phyloP scores from a whole-genome alignment of 2,797 vertebrate species.

The Brachymystax lenok region DNA sequence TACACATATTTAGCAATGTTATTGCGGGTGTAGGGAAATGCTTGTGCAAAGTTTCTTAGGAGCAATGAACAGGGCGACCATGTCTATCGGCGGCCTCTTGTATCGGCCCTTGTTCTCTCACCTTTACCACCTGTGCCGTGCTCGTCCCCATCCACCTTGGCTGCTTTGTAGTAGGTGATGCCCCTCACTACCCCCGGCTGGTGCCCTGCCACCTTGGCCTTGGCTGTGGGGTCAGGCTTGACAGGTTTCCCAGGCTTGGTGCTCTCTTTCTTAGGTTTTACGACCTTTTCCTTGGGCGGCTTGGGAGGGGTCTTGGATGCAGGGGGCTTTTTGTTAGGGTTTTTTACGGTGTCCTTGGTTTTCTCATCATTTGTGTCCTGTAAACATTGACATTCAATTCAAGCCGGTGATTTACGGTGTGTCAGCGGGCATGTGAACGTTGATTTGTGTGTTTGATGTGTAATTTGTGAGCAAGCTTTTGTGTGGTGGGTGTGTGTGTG shows the following conservation, averaged over 20 bases:
- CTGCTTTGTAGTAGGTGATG: constrained; percentile 94
- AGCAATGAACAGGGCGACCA: too few species aligned
- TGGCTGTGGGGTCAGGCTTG: constrained; percentile 78
- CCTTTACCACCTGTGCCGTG: constrained; percentile 65
- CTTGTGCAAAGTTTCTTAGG: too few species aligned
- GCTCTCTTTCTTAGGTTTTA: constrained; percentile 86
- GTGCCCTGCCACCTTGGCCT: constrained; percentile 76
- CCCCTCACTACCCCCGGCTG: constrained; percentile 88
- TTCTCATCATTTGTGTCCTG: constrained; percentile 82
- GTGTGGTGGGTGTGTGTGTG: constrained; percentile 9
- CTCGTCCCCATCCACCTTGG: constrained; percentile 69
- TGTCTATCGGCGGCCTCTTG: not conserved
- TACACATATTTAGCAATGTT: too few species aligned
- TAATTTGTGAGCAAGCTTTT: not conserved
- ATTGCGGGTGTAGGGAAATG: too few species aligned
- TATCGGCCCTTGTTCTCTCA: constrained; percentile 56
- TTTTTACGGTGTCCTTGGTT: constrained; percentile 76
- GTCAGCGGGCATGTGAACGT: constrained; percentile 1
- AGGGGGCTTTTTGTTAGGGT: constrained; percentile 77
- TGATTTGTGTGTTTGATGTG: constrained; percentile 9
- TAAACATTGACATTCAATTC: constrained; percentile 42
- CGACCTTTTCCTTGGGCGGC: constrained; percentile 82
- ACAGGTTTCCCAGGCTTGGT: constrained; percentile 58
- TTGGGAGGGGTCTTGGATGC: constrained; percentile 68
- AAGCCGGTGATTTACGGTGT: not conserved